Conservation (phyloP, 2,797 vertebrate species). For the Botia kubotai region DNA sequence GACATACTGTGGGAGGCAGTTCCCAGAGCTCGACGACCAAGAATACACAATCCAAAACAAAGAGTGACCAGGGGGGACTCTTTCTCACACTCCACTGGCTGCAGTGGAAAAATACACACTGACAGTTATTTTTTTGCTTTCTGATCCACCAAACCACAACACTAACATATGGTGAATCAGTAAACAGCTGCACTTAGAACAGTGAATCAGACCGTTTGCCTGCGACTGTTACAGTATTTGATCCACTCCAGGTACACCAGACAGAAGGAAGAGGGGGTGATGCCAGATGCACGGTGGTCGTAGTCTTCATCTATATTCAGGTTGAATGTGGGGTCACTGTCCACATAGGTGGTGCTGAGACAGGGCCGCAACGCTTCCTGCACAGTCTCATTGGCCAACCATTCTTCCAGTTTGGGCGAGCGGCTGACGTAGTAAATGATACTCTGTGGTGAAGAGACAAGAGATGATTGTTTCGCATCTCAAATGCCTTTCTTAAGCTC, state of each 20-base stretch:
- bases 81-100: constrained; percentile 86
- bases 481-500: neutral
- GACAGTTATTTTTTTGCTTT: neutral
- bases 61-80: constrained; percentile 87
- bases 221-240: constrained; percentile 94
- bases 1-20: constrained; percentile 93
- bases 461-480: constrained; percentile 1
- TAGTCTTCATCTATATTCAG: constrained; percentile 99
- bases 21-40: constrained; percentile 88
- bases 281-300: constrained; percentile 93
- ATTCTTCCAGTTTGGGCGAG: constrained; percentile 93
- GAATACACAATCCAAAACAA: constrained; percentile 88
- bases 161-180: too few relatives aligned
- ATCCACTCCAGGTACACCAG: constrained; percentile 95
- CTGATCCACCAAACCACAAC: neutral
- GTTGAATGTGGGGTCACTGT: constrained; percentile 97
- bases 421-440: constrained; percentile 97
- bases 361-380: constrained; percentile 90
- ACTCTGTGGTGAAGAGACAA: constrained; percentile 78
- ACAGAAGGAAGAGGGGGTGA: constrained; percentile 97
- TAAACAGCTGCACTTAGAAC: constrained; percentile 54
- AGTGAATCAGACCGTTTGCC: constrained; percentile 64
- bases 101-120: constrained; percentile 26
- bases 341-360: constrained; percentile 91
- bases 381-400: constrained; percentile 95